Conservation (phyloP, 2,888 invertebrate genomes). For the Coelogynopora nodosa region DNA sequence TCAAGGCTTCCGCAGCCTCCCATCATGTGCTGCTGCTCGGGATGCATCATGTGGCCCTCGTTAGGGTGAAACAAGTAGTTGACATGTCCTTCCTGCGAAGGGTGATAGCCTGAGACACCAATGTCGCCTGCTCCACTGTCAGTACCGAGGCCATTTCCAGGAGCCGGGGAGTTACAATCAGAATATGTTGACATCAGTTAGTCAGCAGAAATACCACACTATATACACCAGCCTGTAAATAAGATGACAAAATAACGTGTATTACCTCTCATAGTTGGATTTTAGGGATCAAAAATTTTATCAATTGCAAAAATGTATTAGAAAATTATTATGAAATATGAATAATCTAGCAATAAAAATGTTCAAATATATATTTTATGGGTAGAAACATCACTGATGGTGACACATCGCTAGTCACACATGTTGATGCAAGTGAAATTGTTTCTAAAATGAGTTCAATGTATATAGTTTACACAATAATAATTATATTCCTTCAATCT, state of each 20-base stretch:
- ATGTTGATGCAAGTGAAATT: too few relatives aligned
- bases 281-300: too few relatives aligned
- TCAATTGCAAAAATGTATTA: too few relatives aligned
- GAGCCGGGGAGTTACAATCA: slow-evolving; percentile 2
- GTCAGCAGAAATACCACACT: not conserved
- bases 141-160: not conserved
- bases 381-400: too few relatives aligned
- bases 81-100: not conserved
- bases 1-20: not conserved
- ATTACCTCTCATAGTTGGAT: too few relatives aligned
- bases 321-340: too few relatives aligned
- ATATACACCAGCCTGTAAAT: not conserved
- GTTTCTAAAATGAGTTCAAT: too few relatives aligned
- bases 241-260: not conserved
- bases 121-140: not conserved
- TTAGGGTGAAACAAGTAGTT: not conserved
- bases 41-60: not conserved
- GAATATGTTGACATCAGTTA: not conserved
- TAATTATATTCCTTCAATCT: too few relatives aligned
- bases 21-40: not conserved
- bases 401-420: too few relatives aligned
- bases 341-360: too few relatives aligned
- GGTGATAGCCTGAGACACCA: not conserved
- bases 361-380: too few relatives aligned
- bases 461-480: too few relatives aligned